Percentiles rank a stretch among this genome's conserved stretches.
Evolutionary conservation across 2,888 invertebrate species (phyloP).

Genomic region (Troides oblongomaculatus): DNA sequence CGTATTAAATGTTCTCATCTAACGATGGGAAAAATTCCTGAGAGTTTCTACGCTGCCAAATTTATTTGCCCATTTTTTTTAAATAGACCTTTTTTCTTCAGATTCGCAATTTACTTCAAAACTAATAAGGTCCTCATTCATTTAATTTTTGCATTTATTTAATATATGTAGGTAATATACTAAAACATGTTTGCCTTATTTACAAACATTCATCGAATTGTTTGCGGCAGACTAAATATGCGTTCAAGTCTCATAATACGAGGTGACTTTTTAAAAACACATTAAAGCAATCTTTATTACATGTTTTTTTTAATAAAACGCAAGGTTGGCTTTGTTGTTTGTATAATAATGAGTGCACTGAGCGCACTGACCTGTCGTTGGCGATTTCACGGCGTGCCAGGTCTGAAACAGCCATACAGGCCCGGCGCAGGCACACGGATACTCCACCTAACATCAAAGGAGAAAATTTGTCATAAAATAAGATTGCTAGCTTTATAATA

Average conservation of each 20-base stretch:
- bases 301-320: conserved; percentile 27
- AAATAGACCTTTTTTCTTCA: too few species aligned
- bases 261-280: background rate
- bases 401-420: conserved; percentile 52
- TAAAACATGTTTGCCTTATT: background rate
- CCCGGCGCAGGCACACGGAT: conserved; percentile 31
- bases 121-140: too few species aligned
- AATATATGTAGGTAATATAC: background rate
- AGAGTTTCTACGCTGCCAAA: too few species aligned
- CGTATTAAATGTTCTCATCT: too few species aligned
- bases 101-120: too few species aligned
- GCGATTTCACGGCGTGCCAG: conserved; percentile 67
- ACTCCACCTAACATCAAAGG: conserved; percentile 36
- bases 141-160: too few species aligned
- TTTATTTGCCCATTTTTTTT: too few species aligned
- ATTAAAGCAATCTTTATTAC: background rate
- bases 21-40: too few species aligned
- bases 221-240: background rate
- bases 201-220: too few species aligned
- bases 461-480: conserved; percentile 31
- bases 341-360: conserved; percentile 46
- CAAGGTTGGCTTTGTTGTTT: conserved; percentile 19
- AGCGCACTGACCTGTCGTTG: conserved; percentile 65
- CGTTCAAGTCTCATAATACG: background rate
- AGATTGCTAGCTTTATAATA: background rate